Evolutionary conservation across 2,797 vertebrate genomes (phyloP), one percentile per base, ranked within the genome.

Genomic region (Schizopygopsis pylzovi): DNA sequence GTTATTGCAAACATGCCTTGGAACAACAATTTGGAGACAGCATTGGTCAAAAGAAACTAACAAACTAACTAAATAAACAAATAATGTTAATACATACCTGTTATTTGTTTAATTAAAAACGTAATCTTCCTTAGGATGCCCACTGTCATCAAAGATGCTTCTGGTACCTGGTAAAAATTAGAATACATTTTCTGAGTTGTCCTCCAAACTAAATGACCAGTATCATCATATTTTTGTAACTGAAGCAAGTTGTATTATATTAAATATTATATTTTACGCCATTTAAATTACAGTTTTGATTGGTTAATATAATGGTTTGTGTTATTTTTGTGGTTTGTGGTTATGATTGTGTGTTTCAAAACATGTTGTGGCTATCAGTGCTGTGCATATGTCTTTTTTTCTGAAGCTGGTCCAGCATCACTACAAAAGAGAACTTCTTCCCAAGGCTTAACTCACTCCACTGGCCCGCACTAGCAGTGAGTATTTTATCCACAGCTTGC

Each of bases 401-500:
- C 10, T 28, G 65, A 33, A 79, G 12, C 54, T 63, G 54, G 18
- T 65, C 59, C 10, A 47, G 28, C 22, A 80, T 86, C 45, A 59
- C 41, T 16, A 72, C 75, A 41, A 45, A 77, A 49, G 72, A 25
- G n/a, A 81, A 37, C 43, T 75, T 76, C 75, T 77, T 77, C 80
- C 73, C 28, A 68, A 49, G 67, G 71, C 73, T 52, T 41, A 45
- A 43, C 63, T 72, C 68, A 73, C 75, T 83, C 86, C 79, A 56
- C 86, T 83, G 49, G 77, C 43, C 45, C 11, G 52, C 43, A 47
- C 61, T 81, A 54, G n/a, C 39, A 43, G 81, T 18, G 68, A 86
- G 84, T 86, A 56, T 83, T 54, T 82, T 84, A 84, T 84, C 76
- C 72, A 70, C 41, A 54, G 73, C 77, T 65, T 78, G 78, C 83